Base-by-base conservation (phyloP, 1,140 invertebrate genomes). In the Trissolcus basalis region DNA sequence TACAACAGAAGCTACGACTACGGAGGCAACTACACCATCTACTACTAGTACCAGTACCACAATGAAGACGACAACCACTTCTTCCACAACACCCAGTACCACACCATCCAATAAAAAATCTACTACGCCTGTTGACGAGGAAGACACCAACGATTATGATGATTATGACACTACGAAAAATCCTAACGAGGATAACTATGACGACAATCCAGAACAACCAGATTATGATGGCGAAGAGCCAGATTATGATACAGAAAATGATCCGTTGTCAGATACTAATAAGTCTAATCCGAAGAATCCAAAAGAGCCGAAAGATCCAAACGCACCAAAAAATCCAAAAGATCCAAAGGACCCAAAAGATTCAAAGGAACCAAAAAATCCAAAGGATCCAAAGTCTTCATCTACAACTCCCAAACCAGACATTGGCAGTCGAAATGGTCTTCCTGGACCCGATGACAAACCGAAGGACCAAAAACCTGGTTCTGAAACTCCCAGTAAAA, bases 231-330 rank as follows among this genome's bases (percentile, higher is more conserved):
- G 59, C 35, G 65, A 77, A 35, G n/a, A 71, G 39, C 60, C 60
- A 3, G 73, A 77, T 53, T 77, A 77, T 44, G 74, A 77, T 64
- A 77, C 74, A 15, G 68, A 72, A 16, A 7, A 50, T 48, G 75
- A 78, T 48, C 69, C 69, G 11, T 48, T 69, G 27, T 78, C 75
- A 12, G 75, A 78, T 14, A 78, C 75, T 35, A 65, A 78, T 55
- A 78, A 72, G 48, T 54, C 56, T 12, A 73, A 54, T 36, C 51
- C 58, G 45, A 27, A 14, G 13, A 64, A 63, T n/a, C 59, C n/a
- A n/a, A n/a, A n/a, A n/a, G n/a, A 69, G 48, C 14, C 61, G 12
- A 51, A 61, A 16, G n/a, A n/a, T n/a, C n/a, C n/a, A n/a, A n/a
- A n/a, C n/a, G n/a, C n/a, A n/a, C n/a, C n/a, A n/a, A 51, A 44